Conservation (phyloP, 2,113 vertebrate species). For the Tricholaema leucomelas region DNA sequence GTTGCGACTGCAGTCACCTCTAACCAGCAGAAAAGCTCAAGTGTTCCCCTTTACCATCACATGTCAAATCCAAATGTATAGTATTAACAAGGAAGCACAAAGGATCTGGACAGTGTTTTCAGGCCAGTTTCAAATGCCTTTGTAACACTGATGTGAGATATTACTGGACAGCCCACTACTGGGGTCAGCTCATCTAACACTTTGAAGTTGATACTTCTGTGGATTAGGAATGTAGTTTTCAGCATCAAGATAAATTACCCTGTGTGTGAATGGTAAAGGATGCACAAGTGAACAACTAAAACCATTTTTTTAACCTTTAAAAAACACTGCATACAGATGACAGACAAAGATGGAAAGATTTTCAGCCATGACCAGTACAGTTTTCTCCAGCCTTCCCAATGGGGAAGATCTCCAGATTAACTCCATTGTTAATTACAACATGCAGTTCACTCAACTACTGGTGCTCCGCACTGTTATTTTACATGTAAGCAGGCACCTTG, state of each 20-base stretch:
- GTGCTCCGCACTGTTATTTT: neutral
- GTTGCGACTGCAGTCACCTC: neutral
- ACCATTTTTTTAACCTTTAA: neutral
- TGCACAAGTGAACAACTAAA: neutral
- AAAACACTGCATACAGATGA: neutral
- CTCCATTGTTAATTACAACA: accelerated
- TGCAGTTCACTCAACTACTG: neutral
- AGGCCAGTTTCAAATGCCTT: neutral
- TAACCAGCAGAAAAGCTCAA: neutral
- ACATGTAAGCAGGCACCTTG: neutral
- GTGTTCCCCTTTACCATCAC: neutral
- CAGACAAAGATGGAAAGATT: neutral
- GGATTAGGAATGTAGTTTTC: neutral
- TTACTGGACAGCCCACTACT: neutral
- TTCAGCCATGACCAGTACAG: neutral
- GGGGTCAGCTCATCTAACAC: neutral
- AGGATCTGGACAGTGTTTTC: neutral
- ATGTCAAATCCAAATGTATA: neutral
- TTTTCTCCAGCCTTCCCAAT: neutral
- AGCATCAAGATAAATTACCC: neutral
- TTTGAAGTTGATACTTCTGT: neutral
- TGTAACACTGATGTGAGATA: neutral
- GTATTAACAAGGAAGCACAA: neutral
- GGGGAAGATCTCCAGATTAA: neutral
- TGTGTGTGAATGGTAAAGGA: neutral